These are phyloP conservation scores for Reticulitermes lucifugus DNA, from an alignment of 2,888 invertebrate genomes.

Conservation along the genomic window DNA sequence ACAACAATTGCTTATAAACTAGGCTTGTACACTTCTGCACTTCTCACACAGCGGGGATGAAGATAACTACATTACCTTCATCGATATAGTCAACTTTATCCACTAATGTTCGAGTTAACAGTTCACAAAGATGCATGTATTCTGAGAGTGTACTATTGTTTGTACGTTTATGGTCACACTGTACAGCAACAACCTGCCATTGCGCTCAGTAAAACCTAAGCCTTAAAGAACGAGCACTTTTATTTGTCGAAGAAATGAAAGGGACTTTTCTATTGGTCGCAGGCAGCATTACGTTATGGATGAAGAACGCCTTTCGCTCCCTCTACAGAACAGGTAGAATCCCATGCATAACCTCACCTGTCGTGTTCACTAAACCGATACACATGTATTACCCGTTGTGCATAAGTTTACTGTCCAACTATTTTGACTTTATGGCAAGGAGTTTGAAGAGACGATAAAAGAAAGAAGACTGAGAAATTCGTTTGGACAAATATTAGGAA, in stretches of 20 bases:
- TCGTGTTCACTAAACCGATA: slow-evolving; percentile 22
- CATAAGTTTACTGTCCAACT: neutral
- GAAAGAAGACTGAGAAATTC: no score
- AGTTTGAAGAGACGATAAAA: no score
- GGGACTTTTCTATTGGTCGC: slow-evolving; percentile 16
- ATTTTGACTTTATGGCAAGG: neutral
- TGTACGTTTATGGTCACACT: neutral
- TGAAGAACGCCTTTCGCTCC: slow-evolving; percentile 27
- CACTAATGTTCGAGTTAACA: neutral
- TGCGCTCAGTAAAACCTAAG: neutral
- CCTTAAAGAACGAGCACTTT: neutral
- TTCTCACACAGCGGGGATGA: neutral
- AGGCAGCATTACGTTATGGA: neutral
- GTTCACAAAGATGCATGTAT: neutral
- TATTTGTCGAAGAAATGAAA: neutral
- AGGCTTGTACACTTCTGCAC: neutral
- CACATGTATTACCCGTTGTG: neutral
- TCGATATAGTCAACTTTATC: neutral
- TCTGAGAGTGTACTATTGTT: neutral
- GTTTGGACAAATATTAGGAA: no score
- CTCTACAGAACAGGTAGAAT: slow-evolving; percentile 26
- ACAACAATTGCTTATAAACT: neutral
- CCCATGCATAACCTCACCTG: slow-evolving; percentile 23
- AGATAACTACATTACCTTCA: neutral
- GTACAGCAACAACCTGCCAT: slow-evolving; percentile 26